These are phyloP conservation scores for Eleutherodactylus coqui DNA, from an alignment of 2,797 vertebrate species.

Conservation along the genomic window DNA sequence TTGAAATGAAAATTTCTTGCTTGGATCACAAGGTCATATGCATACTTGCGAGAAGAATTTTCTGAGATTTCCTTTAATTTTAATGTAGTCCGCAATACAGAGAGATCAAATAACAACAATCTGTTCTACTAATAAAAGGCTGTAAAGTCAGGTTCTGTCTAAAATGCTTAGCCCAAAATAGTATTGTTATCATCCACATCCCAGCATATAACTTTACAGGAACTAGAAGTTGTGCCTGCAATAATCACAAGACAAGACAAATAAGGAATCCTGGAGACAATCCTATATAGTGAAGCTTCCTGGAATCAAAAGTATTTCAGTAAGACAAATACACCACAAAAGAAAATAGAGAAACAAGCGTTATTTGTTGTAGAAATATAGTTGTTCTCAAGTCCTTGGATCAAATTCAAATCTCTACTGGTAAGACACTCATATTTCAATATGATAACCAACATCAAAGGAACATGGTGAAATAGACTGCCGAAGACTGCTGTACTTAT, in stretches of 20 bases:
- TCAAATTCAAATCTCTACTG: not conserved
- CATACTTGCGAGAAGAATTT: conserved; percentile 67
- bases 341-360: not conserved
- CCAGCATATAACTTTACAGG: conserved; percentile 63
- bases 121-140: conserved; percentile 68
- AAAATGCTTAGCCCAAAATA: conserved; percentile 65
- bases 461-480: not conserved
- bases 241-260: conserved; percentile 49
- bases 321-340: not conserved
- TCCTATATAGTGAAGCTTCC: not conserved
- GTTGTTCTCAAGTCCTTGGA: not conserved
- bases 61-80: conserved; percentile 70
- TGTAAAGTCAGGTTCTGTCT: conserved; percentile 67
- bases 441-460: not conserved
- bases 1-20: conserved; percentile 59
- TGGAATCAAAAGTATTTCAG: not conserved
- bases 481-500: not conserved
- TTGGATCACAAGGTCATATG: conserved; percentile 62
- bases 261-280: too few relatives aligned
- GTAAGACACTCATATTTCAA: not conserved
- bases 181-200: conserved; percentile 64
- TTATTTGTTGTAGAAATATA: not conserved
- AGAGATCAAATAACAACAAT: conserved; percentile 67
- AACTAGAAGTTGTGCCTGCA: conserved; percentile 53
- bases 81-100: conserved; percentile 67